Percentiles rank a stretch among this genome's conserved stretches.
These are phyloP conservation scores for Euphydryas editha DNA, from an alignment of 2,888 invertebrate species.

Conservation along the genomic window DNA sequence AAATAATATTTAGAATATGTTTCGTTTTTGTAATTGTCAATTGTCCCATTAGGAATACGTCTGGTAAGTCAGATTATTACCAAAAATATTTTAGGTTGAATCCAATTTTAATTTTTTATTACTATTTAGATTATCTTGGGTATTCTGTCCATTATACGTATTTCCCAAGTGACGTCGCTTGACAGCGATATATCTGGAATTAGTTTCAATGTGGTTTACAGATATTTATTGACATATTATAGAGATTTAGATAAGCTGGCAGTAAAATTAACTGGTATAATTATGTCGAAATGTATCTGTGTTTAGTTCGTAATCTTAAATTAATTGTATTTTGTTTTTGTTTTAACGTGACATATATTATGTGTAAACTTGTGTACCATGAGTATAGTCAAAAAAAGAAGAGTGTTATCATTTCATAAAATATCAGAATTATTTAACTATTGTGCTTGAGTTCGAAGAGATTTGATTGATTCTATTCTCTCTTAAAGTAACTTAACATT, in stretches of 20 bases:
- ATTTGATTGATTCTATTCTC: no score
- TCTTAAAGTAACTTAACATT: no score
- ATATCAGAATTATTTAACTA: no score
- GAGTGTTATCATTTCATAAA: no score
- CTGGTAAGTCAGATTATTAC: no score
- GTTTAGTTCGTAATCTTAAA: no score
- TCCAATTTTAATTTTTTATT: background rate
- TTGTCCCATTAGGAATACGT: background rate
- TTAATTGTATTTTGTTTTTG: no score
- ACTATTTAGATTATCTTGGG: background rate
- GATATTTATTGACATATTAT: conserved; percentile 3
- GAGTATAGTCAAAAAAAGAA: no score
- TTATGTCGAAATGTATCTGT: no score
- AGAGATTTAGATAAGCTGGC: background rate
- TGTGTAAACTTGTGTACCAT: no score
- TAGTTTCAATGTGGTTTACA: background rate
- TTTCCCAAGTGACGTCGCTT: background rate
- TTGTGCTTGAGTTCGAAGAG: no score
- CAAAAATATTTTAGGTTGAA: background rate
- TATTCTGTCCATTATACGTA: background rate
- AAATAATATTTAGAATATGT: background rate
- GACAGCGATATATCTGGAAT: background rate
- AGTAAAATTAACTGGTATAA: background rate
- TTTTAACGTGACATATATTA: no score
- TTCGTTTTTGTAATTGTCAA: background rate